Conservation (phyloP, 2,797 vertebrate species). For the Chlorospingus flavigularis region DNA sequence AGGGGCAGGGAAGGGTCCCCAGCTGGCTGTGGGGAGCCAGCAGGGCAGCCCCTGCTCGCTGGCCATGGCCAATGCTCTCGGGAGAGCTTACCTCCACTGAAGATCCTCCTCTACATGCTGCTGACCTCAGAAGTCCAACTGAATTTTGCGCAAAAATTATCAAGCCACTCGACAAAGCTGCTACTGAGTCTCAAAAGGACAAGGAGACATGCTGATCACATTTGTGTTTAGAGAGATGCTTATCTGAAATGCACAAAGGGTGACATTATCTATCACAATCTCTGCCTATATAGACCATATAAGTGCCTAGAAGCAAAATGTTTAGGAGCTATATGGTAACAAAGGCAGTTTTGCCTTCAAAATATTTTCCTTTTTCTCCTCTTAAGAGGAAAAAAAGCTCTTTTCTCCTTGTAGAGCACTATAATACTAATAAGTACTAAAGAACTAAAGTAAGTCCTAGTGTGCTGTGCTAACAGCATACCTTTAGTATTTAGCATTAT, state of each 20-base stretch:
- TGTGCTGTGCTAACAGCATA: neutral
- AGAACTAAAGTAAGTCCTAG: neutral
- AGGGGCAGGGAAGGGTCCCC: neutral
- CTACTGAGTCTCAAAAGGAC: slow-evolving; percentile 54
- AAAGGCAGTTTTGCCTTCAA: neutral
- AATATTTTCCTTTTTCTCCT: neutral
- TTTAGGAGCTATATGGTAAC: neutral
- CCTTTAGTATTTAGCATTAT: neutral
- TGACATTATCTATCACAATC: slow-evolving; percentile 59
- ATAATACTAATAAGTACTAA: neutral
- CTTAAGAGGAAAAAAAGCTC: neutral
- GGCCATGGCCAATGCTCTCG: neutral
- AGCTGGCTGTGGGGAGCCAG: neutral
- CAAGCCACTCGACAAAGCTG: slow-evolving; percentile 55
- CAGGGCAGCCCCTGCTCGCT: neutral
- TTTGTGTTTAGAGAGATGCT: slow-evolving; percentile 64
- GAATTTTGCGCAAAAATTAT: slow-evolving; percentile 50
- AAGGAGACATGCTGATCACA: slow-evolving; percentile 58
- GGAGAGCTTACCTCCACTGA: slow-evolving; percentile 56
- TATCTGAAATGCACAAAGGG: slow-evolving; percentile 65
- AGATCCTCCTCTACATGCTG: slow-evolving; percentile 50
- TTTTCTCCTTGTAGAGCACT: neutral
- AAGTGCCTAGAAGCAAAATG: slow-evolving; percentile 19
- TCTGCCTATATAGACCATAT: slow-evolving; percentile 13
- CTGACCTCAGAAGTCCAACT: slow-evolving; percentile 53